Conservation (phyloP, 2,797 vertebrate genomes). For the Heteromormyrus szaboi region DNA sequence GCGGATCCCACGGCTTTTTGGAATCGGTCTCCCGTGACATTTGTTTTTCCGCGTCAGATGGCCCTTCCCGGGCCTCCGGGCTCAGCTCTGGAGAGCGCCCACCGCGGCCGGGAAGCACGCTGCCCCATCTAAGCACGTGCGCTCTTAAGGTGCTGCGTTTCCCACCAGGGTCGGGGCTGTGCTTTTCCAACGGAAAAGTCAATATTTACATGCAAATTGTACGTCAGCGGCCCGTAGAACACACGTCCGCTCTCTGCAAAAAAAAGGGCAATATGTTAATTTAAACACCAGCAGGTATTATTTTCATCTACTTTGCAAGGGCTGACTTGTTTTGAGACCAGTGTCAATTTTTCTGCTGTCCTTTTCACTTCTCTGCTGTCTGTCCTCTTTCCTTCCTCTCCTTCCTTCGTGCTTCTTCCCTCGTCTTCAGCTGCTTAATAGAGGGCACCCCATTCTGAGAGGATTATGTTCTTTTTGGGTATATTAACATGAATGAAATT, state of each 20-base stretch:
- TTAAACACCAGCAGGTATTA: constrained; percentile 3
- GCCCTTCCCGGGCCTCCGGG: neutral
- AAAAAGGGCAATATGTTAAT: neutral
- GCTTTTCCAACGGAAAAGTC: constrained; percentile 10
- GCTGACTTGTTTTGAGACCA: neutral
- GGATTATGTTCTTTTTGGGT: neutral
- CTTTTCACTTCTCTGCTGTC: neutral
- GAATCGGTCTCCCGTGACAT: neutral
- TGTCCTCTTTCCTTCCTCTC: neutral
- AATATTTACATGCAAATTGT: neutral
- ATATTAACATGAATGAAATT: neutral
- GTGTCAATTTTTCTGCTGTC: neutral
- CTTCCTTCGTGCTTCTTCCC: neutral
- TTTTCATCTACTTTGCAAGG: constrained; percentile 2
- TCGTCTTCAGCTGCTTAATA: neutral
- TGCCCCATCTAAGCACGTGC: neutral
- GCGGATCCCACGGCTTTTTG: neutral
- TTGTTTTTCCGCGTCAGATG: neutral
- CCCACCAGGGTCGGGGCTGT: neutral
- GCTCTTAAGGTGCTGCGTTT: neutral
- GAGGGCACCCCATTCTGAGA: neutral
- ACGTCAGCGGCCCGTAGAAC: neutral
- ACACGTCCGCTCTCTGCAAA: neutral
- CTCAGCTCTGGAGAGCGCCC: neutral
- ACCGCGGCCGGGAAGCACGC: neutral